Percentiles rank a stretch among this genome's conserved stretches.
Evolutionary conservation across 2,888 invertebrate genomes (phyloP).

Genomic region (Cosmia pyralina): DNA sequence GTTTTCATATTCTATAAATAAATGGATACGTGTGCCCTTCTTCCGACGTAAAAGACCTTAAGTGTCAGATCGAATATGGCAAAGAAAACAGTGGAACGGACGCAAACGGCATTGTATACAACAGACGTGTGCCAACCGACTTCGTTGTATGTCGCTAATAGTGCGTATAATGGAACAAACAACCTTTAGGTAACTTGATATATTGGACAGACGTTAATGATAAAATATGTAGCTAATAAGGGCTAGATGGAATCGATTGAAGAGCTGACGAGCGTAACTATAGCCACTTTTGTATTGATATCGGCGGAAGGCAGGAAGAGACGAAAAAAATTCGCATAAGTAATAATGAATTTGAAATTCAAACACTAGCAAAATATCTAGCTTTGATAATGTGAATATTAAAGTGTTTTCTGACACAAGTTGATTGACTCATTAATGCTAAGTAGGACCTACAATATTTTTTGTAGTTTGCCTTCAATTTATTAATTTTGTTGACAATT

Average conservation of each 20-base stretch:
- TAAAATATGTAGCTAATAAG: constrained; percentile 4
- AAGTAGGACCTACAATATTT: not conserved
- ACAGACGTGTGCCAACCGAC: constrained; percentile 57
- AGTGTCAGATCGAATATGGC: constrained; percentile 72
- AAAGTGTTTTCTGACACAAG: constrained; percentile 15
- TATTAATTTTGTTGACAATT: not conserved
- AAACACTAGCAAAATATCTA: not conserved
- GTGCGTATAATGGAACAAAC: constrained; percentile 32
- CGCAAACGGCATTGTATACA: constrained; percentile 54
- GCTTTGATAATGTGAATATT: constrained; percentile 1
- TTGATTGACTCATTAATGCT: constrained; percentile 19
- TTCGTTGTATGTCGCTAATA: constrained; percentile 43
- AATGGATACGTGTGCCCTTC: constrained; percentile 65
- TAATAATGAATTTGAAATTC: constrained; percentile 4
- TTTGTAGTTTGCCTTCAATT: constrained; percentile 26
- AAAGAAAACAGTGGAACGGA: constrained; percentile 69
- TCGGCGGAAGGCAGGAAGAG: not conserved
- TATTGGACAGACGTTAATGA: constrained; percentile 14
- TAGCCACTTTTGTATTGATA: not conserved
- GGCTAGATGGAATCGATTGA: not conserved
- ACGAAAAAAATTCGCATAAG: not conserved
- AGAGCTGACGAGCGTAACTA: not conserved
- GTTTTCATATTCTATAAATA: constrained; percentile 26
- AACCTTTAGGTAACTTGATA: constrained; percentile 22
- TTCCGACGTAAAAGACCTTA: constrained; percentile 72